phyloP scores from a whole-genome alignment of 2,888 invertebrate genomes.

The Standfussiana lucernea region DNA sequence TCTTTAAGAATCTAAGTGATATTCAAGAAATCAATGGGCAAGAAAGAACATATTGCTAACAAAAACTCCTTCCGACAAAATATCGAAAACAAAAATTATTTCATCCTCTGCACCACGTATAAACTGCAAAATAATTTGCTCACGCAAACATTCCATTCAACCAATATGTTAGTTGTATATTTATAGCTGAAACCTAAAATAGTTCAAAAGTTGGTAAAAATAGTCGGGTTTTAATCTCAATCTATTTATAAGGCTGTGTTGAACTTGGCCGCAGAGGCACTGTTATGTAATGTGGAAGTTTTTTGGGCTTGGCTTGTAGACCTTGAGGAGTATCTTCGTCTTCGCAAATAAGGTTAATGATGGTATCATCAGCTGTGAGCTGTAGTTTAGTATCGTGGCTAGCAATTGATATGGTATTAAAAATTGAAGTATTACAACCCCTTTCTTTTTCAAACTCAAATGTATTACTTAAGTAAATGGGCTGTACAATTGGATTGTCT shows the following conservation, averaged over 20 bases:
- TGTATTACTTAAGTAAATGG: background rate
- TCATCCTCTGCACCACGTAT: background rate
- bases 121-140: constrained; percentile 25
- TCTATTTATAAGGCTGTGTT: constrained; percentile 59
- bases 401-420: background rate
- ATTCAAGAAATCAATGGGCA: background rate
- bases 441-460: background rate
- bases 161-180: constrained; percentile 33
- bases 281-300: constrained; percentile 40
- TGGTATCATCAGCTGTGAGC: constrained; percentile 9
- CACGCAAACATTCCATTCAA: constrained; percentile 45
- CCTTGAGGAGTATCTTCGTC: constrained; percentile 56
- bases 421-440: background rate
- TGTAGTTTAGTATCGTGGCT: background rate
- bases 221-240: constrained; percentile 60
- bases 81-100: constrained; percentile 5
- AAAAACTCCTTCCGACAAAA: background rate
- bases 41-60: no score
- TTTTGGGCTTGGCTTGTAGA: constrained; percentile 40
- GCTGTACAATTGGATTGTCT: no score
- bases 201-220: constrained; percentile 63
- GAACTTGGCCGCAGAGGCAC: constrained; percentile 54
- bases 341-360: constrained; percentile 13
- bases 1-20: background rate
- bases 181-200: constrained; percentile 60